These are phyloP conservation scores for Campoletis sonorensis DNA, from an alignment of 1,140 invertebrate genomes.

Conservation along the genomic window DNA sequence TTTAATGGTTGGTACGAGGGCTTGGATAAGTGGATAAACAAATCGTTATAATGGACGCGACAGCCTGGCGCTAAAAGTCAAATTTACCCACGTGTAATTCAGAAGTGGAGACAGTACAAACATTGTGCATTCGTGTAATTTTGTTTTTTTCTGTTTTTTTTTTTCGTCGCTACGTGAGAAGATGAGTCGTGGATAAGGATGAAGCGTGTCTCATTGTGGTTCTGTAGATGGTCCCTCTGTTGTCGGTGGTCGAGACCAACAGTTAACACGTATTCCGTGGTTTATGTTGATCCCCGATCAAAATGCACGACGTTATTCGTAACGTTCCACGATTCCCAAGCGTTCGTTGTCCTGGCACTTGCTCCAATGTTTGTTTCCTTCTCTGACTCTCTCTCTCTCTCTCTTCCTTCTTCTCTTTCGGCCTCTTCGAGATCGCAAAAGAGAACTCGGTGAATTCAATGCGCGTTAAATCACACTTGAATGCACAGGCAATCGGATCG, in stretches of 20 bases:
- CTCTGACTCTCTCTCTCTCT: not conserved
- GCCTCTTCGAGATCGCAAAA: slow-evolving; percentile 3
- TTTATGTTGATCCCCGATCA: slow-evolving; percentile 54
- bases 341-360: slow-evolving; percentile 20
- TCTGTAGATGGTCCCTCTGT: slow-evolving; percentile 52
- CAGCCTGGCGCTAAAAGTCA: slow-evolving; percentile 42
- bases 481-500: slow-evolving; percentile 23
- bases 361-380: not conserved
- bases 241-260: slow-evolving; percentile 23
- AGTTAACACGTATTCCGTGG: not conserved
- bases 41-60: slow-evolving; percentile 56
- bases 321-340: slow-evolving; percentile 31
- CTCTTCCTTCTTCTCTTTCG: not conserved
- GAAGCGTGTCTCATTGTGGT: slow-evolving; percentile 69
- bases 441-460: slow-evolving; percentile 16
- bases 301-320: slow-evolving; percentile 60
- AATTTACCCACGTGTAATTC: not conserved
- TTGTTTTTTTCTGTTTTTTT: too few relatives aligned
- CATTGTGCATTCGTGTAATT: slow-evolving; percentile 38
- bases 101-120: slow-evolving; percentile 44
- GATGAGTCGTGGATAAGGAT: slow-evolving; percentile 66
- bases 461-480: slow-evolving; percentile 38
- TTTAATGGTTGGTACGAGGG: slow-evolving; percentile 7
- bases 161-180: slow-evolving; percentile 55
- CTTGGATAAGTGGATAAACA: slow-evolving; percentile 8